Evolutionary conservation across 2,888 invertebrate genomes (phyloP).

Genomic region (Lobophora halterata): DNA sequence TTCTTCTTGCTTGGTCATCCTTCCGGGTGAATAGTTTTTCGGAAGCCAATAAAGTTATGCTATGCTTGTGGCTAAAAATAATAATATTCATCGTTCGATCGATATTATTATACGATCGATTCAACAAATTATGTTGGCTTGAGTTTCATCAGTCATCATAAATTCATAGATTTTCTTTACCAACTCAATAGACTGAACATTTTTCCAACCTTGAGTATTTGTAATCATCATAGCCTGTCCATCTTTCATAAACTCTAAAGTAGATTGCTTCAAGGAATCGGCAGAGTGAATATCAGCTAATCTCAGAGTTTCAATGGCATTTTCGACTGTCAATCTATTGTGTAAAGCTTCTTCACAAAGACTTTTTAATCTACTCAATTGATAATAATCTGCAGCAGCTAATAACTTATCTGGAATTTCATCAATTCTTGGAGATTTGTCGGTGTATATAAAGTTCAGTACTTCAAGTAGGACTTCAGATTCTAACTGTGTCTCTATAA

Average conservation of each 20-base stretch:
- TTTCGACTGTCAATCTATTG: conserved; percentile 67
- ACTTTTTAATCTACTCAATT: conserved; percentile 62
- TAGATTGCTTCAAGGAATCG: conserved; percentile 54
- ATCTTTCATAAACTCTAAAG: conserved; percentile 70
- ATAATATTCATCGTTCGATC: too few species aligned
- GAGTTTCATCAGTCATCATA: conserved; percentile 63
- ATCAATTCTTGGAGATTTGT: conserved; percentile 67
- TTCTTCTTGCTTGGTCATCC: too few species aligned
- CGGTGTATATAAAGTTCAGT: conserved; percentile 66
- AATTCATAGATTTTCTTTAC: conserved; percentile 71
- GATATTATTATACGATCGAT: too few species aligned
- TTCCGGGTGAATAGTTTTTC: too few species aligned
- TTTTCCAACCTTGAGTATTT: conserved; percentile 68
- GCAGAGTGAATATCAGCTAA: conserved; percentile 71
- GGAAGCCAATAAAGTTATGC: too few species aligned
- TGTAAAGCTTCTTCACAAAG: conserved; percentile 70
- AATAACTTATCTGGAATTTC: conserved; percentile 68
- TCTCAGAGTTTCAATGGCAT: conserved; percentile 69
- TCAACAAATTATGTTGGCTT: conserved; percentile 52
- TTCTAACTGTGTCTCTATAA: conserved; percentile 64
- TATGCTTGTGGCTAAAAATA: too few species aligned
- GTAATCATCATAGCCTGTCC: conserved; percentile 68
- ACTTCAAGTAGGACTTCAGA: conserved; percentile 65
- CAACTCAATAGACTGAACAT: conserved; percentile 63
- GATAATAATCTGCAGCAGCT: conserved; percentile 72